Evolutionary conservation across 53 echinoderm and acorn worm genomes (phyloP), one percentile per base, ranked within the genome.

Genomic region (Mesocentrotus franciscanus): DNA sequence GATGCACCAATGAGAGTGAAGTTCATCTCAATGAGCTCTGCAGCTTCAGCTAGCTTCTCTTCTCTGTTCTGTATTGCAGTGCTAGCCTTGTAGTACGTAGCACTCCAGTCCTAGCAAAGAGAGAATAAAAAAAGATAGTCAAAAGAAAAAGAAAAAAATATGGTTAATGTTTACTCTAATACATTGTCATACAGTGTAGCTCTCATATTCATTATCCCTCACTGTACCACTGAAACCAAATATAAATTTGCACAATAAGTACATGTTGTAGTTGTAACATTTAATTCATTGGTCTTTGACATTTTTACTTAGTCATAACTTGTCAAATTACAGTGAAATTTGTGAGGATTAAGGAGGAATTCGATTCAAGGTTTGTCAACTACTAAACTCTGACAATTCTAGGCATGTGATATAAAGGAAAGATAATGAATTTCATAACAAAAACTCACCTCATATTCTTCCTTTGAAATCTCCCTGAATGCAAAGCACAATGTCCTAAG

Each of bases 11-110:
- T 97, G 68, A 99, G 95, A 78, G 96, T 97, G 71, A 99, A 98
- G 96, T 98, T 98, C 98, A 97, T 99, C 96, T 99, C 99, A 61
- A 99, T 98, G 17, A 99, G 96, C 89, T 98, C 99, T 10, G 99
- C 99, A 8, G 97, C 98, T 60, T 99, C 98, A 16, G 98, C 99
- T 34, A 99, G 96, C 85, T 98, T 99, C 59, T 94, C 89, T 22
- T 99, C 99, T 76, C 99, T 95, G 95, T 99, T 96, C 96, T 99
- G 98, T 78, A 99, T 92, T 3, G 99, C 97, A 79, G 98, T 98
- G 71, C 99, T 99, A 36, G 99, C 99, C 90, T 99, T 99, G 97
- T 98, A 98, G 95, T 97, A 99, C 1, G 99, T 99, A 15, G 97
- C 98, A 96, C 97, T 97, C 99, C 99, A 99, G 56, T 99, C 99